phyloP scores from a whole-genome alignment of 1,140 invertebrate genomes.

The Drosophila novamexicana region DNA sequence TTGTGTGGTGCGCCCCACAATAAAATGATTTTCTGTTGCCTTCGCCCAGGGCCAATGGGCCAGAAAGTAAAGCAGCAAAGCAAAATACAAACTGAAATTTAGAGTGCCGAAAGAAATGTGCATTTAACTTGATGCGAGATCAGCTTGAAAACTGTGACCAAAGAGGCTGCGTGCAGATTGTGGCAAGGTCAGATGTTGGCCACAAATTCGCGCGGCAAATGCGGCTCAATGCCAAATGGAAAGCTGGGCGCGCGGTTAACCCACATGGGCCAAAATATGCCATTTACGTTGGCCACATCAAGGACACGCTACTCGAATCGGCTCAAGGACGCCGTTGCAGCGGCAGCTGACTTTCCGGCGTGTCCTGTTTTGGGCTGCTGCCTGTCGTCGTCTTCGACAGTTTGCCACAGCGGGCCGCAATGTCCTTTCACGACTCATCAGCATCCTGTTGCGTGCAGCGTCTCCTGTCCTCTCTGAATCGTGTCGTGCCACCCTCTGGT shows the following conservation, averaged over 20 bases:
- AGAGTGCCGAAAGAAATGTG: conserved; percentile 31
- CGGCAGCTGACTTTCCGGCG: conserved; percentile 29
- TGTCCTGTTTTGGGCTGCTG: conserved; percentile 46
- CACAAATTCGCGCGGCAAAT: conserved; percentile 44
- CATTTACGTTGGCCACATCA: conserved; percentile 63
- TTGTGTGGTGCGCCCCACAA: conserved; percentile 56
- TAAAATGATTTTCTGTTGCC: conserved; percentile 60
- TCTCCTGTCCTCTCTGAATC: conserved; percentile 9
- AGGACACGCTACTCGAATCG: conserved; percentile 44
- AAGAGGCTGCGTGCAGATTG: conserved; percentile 23
- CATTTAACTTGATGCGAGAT: conserved; percentile 7
- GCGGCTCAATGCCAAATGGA: conserved; percentile 45
- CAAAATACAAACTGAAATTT: neutral
- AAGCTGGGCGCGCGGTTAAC: conserved; percentile 61
- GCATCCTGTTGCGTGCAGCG: conserved; percentile 56
- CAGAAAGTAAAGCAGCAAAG: conserved; percentile 6
- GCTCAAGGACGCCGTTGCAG: conserved; percentile 33
- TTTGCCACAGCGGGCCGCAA: conserved; percentile 58
- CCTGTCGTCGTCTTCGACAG: conserved; percentile 43
- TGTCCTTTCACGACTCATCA: conserved; percentile 67
- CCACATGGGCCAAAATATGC: conserved; percentile 78
- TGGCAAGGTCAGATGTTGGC: conserved; percentile 65
- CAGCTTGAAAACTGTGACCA: conserved; percentile 50
- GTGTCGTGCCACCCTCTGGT: conserved; percentile 50
- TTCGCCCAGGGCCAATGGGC: conserved; percentile 56